Evolutionary conservation across 2,888 invertebrate species (phyloP).

Genomic region (Lasioglossum vierecki): DNA sequence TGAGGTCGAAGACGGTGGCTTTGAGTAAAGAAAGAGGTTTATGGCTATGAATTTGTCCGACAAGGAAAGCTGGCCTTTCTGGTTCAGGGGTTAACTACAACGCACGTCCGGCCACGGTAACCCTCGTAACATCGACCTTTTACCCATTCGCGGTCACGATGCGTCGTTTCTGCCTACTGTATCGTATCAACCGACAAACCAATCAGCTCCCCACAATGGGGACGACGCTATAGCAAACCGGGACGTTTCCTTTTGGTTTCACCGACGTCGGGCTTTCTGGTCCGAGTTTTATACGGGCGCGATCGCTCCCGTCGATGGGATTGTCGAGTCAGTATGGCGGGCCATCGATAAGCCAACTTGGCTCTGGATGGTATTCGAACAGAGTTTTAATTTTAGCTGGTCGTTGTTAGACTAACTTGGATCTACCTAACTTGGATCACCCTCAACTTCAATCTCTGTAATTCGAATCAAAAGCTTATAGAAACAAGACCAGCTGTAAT

Average conservation of each 20-base stretch:
- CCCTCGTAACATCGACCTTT: constrained; percentile 45
- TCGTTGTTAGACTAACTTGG: not conserved
- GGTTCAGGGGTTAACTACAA: constrained; percentile 24
- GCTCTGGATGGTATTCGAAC: constrained; percentile 1
- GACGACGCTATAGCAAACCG: constrained; percentile 55
- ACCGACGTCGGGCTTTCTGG: constrained; percentile 51
- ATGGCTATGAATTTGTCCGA: not conserved
- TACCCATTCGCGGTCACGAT: constrained; percentile 39
- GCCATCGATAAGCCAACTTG: constrained; percentile 26
- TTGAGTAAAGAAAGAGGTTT: not conserved
- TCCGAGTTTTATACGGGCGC: constrained; percentile 27
- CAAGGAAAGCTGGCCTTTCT: constrained; percentile 13
- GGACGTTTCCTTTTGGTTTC: constrained; percentile 57
- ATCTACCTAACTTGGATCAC: not conserved
- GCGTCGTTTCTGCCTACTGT: constrained; percentile 56
- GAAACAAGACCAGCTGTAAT: not conserved
- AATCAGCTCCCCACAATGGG: constrained; percentile 70
- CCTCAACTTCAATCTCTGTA: accelerated
- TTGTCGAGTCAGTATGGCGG: constrained; percentile 34
- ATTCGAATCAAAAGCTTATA: not conserved
- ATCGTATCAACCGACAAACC: constrained; percentile 72
- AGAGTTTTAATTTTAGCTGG: constrained; percentile 36
- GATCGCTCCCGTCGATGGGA: constrained; percentile 2
- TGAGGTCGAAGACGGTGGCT: not conserved
- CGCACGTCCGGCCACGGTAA: constrained; percentile 5